Conservation (phyloP, 2,888 invertebrate species). For the Agrotis puta region DNA sequence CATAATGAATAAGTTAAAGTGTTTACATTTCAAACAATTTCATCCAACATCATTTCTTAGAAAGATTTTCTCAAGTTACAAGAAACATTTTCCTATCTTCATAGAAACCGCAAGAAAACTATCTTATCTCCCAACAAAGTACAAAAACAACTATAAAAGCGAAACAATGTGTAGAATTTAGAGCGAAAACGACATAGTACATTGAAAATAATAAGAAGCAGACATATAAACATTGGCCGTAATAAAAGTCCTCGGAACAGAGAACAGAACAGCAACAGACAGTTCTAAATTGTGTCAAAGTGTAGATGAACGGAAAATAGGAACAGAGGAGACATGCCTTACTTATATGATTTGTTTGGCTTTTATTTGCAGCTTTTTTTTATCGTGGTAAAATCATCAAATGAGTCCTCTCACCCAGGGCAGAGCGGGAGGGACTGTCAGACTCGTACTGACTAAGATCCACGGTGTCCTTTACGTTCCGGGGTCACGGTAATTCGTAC, state of each 20-base stretch:
- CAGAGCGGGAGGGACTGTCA: too few relatives aligned
- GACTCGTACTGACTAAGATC: too few relatives aligned
- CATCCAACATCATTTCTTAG: background rate
- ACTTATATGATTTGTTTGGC: background rate
- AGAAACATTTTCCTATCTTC: constrained; percentile 18
- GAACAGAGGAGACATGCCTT: constrained; percentile 45
- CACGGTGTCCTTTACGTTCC: too few relatives aligned
- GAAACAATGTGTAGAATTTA: constrained; percentile 59
- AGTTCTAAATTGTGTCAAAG: constrained; percentile 60
- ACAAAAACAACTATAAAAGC: constrained; percentile 42
- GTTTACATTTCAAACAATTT: background rate
- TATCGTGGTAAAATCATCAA: too few relatives aligned
- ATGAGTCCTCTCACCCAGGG: too few relatives aligned
- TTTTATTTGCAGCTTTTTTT: too few relatives aligned
- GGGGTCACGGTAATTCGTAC: too few relatives aligned
- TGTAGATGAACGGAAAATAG: constrained; percentile 37
- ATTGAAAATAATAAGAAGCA: constrained; percentile 65
- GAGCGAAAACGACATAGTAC: constrained; percentile 56
- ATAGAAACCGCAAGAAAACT: constrained; percentile 28
- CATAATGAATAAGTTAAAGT: background rate
- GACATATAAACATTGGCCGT: constrained; percentile 62
- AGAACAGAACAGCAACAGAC: constrained; percentile 42
- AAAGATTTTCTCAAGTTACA: constrained; percentile 10
- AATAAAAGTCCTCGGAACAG: constrained; percentile 61
- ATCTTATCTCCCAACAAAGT: constrained; percentile 25